Percentiles rank a stretch among this genome's conserved stretches.
Evolutionary conservation across 2,113 vertebrate genomes (phyloP).

Genomic region (Prietella phreatophila): DNA sequence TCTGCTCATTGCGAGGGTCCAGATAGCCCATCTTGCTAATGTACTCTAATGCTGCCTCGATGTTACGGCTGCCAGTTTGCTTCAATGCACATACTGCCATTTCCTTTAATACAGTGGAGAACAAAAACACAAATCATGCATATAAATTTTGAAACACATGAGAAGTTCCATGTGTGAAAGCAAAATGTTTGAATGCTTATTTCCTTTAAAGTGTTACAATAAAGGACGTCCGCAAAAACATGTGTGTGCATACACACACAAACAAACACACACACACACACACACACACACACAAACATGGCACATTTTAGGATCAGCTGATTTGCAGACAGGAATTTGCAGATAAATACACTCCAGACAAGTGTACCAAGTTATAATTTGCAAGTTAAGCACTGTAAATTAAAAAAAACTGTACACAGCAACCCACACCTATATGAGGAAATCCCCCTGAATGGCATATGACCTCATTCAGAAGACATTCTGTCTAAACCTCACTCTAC

Average conservation of each 20-base stretch:
- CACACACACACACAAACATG: conserved; percentile 17
- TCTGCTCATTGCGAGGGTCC: conserved; percentile 93
- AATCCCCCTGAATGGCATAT: conserved; percentile 66
- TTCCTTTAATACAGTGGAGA: conserved; percentile 74
- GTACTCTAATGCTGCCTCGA: conserved; percentile 93
- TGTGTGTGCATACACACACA: neutral
- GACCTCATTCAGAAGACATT: conserved; percentile 68
- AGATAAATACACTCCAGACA: conserved; percentile 1
- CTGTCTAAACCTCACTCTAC: conserved; percentile 50
- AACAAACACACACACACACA: neutral
- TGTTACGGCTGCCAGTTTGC: conserved; percentile 94
- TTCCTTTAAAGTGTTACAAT: neutral
- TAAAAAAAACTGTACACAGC: conserved; percentile 33
- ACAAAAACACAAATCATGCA: neutral
- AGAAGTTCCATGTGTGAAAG: neutral
- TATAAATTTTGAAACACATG: neutral
- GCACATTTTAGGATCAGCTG: neutral
- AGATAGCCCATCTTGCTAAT: conserved; percentile 99
- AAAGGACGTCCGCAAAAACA: neutral
- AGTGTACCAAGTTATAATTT: conserved; percentile 19
- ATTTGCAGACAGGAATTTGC: neutral
- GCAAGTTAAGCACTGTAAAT: conserved; percentile 3
- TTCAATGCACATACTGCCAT: conserved; percentile 95
- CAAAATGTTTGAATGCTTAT: neutral
- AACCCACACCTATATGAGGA: conserved; percentile 69